Evolutionary conservation across 2,888 invertebrate genomes (phyloP).

Genomic region (Celastrina argiolus): DNA sequence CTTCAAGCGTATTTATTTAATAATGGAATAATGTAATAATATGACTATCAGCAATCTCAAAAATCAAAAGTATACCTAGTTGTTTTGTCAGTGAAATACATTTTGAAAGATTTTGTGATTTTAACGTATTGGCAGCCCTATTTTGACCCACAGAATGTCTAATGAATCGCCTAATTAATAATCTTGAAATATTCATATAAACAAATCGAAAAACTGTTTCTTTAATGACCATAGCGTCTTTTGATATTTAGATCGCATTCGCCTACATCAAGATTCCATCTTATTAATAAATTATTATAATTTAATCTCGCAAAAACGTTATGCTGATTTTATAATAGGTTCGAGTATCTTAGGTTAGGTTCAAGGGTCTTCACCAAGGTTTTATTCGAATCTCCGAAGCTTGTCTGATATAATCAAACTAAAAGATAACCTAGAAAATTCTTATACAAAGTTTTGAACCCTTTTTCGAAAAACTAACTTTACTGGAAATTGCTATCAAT

Average conservation of each 20-base stretch:
- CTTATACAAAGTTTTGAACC: too few species aligned
- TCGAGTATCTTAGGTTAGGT: neutral
- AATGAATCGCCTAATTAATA: neutral
- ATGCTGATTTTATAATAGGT: neutral
- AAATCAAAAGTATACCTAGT: neutral
- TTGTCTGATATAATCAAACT: too few species aligned
- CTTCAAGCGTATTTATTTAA: neutral
- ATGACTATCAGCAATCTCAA: neutral
- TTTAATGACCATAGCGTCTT: neutral
- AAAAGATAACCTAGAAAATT: too few species aligned
- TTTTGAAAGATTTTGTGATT: neutral
- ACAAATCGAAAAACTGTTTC: slow-evolving; percentile 5
- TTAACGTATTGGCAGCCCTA: neutral
- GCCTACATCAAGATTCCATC: neutral
- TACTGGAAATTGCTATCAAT: too few species aligned
- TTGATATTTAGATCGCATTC: neutral
- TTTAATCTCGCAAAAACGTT: neutral
- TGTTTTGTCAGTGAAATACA: neutral
- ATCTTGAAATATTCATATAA: neutral
- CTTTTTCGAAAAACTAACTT: too few species aligned
- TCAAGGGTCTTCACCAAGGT: neutral
- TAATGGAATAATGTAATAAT: neutral
- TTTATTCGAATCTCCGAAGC: too few species aligned
- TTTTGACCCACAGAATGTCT: neutral
- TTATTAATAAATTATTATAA: neutral